Evolutionary conservation across 2,888 invertebrate genomes (phyloP), one percentile per base, ranked within the genome.

Genomic region (Hymenopus coronatus): DNA sequence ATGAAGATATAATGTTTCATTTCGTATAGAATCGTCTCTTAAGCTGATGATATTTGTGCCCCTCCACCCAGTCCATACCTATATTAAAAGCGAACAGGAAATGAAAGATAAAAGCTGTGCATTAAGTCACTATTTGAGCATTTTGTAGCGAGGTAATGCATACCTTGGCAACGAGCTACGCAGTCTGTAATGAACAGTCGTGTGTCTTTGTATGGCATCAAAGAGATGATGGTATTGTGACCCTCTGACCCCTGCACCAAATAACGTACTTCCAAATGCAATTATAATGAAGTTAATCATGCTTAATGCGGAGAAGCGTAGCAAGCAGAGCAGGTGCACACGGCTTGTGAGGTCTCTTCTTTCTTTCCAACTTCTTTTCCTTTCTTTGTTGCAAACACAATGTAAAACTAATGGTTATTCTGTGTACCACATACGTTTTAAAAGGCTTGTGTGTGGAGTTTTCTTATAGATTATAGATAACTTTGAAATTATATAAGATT

Each of bases 211-310:
- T 70, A 25, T 70, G 54, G 20, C 54, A 70, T 70, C 54, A 70
- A 70, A 70, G 54, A 70, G 54, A 15, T 70, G 54, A 70, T 70
- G 54, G 54, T 20, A 70, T 20, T 70, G 54, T 70, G 54, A 70
- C 54, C 54, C 6, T 20, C 54, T 70, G 25, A 70, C 20, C 54
- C 54, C 3, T 54, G 54, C 25, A 70, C 54, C 54, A 70, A 70
- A 70, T 70, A 70, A 70, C 54, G 54, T 70, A 25, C 20, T 85
- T 54, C 54, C 27, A 54, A 85, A n/a, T 28, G 46, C 28, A 27
- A 12, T 85, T 54, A 54, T 85, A 85, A 85, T 85, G 85, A 85
- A 85, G 85, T 54, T 85, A 85, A 85, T 85, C 85, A 85, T 46
- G 46, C 54, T 54, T 27, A 54, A 85, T 40, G 25, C 54, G 54